phyloP scores from a whole-genome alignment of 37 sponge, comb jelly and placozoan species.

The Beroe forskalii region DNA sequence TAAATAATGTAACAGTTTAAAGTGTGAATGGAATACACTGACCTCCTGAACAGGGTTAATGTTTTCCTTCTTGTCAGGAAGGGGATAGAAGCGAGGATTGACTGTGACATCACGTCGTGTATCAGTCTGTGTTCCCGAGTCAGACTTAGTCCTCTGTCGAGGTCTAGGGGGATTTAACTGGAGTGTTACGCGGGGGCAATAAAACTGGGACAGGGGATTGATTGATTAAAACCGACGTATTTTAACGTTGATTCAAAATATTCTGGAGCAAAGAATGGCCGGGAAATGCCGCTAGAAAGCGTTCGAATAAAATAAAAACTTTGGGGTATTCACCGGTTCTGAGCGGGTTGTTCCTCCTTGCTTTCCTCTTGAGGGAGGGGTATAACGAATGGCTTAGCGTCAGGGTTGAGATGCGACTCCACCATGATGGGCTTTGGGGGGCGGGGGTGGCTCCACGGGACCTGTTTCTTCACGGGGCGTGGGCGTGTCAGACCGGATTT shows the following conservation, averaged over 20 bases:
- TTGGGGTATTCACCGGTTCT: too few relatives aligned
- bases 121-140: slow-evolving; percentile 44
- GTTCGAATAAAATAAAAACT: too few relatives aligned
- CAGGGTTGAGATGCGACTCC: slow-evolving; percentile 46
- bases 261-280: too few relatives aligned
- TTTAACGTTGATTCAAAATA: too few relatives aligned
- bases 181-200: too few relatives aligned
- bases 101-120: slow-evolving; percentile 11
- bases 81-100: slow-evolving; percentile 78
- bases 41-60: neutral
- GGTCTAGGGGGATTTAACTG: too few relatives aligned
- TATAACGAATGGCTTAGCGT: slow-evolving; percentile 28
- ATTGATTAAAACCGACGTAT: too few relatives aligned
- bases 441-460: neutral
- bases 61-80: slow-evolving; percentile 70
- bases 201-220: too few relatives aligned
- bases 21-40: too few relatives aligned
- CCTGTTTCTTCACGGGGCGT: neutral
- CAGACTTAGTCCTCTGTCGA: slow-evolving; percentile 55
- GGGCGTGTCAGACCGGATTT: neutral
- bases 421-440: slow-evolving; percentile 56
- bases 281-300: too few relatives aligned
- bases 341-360: too few relatives aligned
- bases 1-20: too few relatives aligned
- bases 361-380: neutral